phyloP scores from a whole-genome alignment of 23 tunicate species.

The Styela clava region DNA sequence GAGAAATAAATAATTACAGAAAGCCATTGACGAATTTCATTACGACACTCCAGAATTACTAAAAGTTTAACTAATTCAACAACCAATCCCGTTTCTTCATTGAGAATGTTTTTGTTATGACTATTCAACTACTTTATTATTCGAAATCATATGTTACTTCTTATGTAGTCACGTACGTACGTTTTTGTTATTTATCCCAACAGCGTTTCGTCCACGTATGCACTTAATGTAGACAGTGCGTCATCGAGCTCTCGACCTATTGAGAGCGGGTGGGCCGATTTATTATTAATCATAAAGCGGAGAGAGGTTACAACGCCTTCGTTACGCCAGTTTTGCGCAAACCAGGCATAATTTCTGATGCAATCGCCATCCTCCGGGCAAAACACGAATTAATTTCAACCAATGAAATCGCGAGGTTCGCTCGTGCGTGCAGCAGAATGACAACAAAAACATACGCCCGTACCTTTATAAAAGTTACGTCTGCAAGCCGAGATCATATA shows the following conservation, averaged over 20 bases:
- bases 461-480: no score
- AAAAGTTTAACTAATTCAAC: no score
- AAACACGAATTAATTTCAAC: conserved; percentile 6
- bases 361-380: conserved; percentile 19
- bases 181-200: no score
- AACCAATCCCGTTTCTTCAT: no score
- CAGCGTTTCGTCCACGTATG: neutral
- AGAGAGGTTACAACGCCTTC: conserved; percentile 8
- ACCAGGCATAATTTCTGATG: conserved; percentile 1
- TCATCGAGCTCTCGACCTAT: neutral
- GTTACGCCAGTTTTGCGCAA: neutral
- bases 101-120: no score
- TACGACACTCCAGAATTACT: no score
- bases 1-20: no score
- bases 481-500: no score
- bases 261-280: neutral
- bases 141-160: no score
- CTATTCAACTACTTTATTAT: no score
- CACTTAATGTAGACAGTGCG: neutral
- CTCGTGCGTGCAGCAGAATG: neutral
- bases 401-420: neutral
- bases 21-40: no score
- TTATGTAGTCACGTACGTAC: no score
- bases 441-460: conserved; percentile 5
- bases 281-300: neutral